Conservation (phyloP, 2,888 invertebrate genomes). For the Maniola hyperantus region DNA sequence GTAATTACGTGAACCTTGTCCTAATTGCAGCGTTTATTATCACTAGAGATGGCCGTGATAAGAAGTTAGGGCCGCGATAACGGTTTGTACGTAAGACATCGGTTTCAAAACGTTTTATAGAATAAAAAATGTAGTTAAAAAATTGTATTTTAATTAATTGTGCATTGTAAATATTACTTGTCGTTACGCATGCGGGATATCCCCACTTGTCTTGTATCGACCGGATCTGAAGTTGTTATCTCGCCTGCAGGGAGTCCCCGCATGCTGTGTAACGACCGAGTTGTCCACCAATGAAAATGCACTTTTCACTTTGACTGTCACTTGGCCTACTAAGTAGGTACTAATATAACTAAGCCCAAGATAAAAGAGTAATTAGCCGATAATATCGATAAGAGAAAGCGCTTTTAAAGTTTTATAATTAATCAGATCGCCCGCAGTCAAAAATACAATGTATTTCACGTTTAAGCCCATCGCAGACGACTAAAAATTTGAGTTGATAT, state of each 20-base stretch:
- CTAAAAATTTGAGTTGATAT: neutral
- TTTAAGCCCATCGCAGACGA: neutral
- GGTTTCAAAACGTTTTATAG: neutral
- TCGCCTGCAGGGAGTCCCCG: too few relatives aligned
- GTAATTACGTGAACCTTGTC: conserved; percentile 12
- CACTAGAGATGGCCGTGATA: conserved; percentile 13
- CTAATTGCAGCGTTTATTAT: conserved; percentile 12
- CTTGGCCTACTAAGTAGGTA: neutral
- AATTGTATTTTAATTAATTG: too few relatives aligned
- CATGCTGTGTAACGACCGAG: too few relatives aligned
- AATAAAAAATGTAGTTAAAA: neutral
- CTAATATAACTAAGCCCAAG: neutral
- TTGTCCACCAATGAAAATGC: neutral
- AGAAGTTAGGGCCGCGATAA: conserved; percentile 5
- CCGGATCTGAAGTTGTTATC: too few relatives aligned
- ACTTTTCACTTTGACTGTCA: neutral
- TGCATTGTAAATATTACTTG: too few relatives aligned
- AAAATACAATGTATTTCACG: neutral
- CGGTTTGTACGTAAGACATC: neutral
- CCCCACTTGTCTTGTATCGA: too few relatives aligned
- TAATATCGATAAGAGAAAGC: conserved; percentile 6
- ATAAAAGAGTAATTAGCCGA: conserved; percentile 4
- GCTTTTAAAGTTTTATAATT: neutral
- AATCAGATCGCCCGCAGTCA: neutral
- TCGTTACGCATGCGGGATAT: too few relatives aligned